These are phyloP conservation scores for Antheraea mylitta DNA, from an alignment of 1,140 invertebrate genomes.

Conservation along the genomic window DNA sequence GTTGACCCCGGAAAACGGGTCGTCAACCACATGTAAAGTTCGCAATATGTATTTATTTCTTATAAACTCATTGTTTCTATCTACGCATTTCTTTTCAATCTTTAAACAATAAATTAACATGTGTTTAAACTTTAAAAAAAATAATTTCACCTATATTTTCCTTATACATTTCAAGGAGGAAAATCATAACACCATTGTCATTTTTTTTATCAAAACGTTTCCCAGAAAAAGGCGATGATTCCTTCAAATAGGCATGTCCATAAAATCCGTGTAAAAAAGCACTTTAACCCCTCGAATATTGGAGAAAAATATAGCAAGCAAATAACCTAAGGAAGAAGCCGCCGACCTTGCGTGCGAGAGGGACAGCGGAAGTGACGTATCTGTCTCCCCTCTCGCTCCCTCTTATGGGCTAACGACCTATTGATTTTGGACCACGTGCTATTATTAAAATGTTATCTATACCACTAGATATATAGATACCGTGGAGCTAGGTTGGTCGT, in stretches of 20 bases:
- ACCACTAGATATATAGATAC: background rate
- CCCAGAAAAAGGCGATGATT: too few species aligned
- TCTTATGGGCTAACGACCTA: conserved; percentile 45
- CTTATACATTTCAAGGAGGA: too few species aligned
- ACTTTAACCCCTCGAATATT: conserved; percentile 10
- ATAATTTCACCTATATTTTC: too few species aligned
- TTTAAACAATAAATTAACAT: too few species aligned
- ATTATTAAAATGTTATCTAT: conserved; percentile 8
- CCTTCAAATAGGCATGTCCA: too few species aligned
- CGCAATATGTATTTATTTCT: conserved; percentile 10
- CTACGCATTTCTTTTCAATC: too few species aligned
- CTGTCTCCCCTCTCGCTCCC: conserved; percentile 27
- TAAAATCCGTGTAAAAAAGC: background rate
- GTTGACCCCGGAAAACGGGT: conserved; percentile 48
- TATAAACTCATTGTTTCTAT: background rate
- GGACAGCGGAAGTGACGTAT: conserved; percentile 45
- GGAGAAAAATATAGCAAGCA: conserved; percentile 24
- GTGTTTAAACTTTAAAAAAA: too few species aligned
- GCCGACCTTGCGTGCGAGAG: conserved; percentile 51
- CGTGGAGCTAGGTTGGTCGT: background rate
- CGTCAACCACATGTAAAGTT: conserved; percentile 31
- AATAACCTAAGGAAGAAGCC: conserved; percentile 35
- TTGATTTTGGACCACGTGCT: conserved; percentile 55
- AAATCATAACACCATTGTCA: too few species aligned
- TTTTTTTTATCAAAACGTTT: too few species aligned